These are phyloP conservation scores for Eutrigla gurnardus DNA, from an alignment of 2,797 vertebrate genomes.

Conservation along the genomic window DNA sequence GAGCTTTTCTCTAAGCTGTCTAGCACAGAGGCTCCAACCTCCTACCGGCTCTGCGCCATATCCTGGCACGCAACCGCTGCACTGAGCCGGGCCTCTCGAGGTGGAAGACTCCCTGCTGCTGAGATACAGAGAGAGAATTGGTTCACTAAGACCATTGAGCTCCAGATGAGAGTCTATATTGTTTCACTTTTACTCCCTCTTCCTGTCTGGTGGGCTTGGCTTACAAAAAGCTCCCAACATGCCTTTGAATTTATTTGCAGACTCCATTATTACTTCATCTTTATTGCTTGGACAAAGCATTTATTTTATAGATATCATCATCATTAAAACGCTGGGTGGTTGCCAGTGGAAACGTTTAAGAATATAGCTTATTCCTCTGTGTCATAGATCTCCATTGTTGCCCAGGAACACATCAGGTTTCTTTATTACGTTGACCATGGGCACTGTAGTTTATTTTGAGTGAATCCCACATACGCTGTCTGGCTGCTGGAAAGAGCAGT, in stretches of 20 bases:
- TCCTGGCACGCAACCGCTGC: constrained; percentile 64
- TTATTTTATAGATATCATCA: constrained; percentile 11
- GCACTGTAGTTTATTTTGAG: not conserved
- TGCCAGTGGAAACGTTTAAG: constrained; percentile 10
- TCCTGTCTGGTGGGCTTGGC: constrained; percentile 11
- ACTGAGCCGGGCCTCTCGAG: constrained; percentile 53
- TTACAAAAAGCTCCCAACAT: constrained; percentile 8
- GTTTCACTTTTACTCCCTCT: constrained; percentile 31
- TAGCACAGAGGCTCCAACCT: constrained; percentile 60
- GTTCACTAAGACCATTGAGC: constrained; percentile 52
- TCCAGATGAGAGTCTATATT: constrained; percentile 45
- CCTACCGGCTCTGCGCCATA: constrained; percentile 53
- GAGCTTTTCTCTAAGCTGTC: constrained; percentile 78
- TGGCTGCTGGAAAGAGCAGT: not conserved
- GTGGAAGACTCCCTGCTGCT: constrained; percentile 65
- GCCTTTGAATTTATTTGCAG: constrained; percentile 6
- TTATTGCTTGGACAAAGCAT: not conserved
- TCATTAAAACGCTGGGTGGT: not conserved
- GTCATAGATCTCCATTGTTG: not conserved
- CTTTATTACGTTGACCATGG: not conserved
- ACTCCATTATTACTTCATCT: not conserved
- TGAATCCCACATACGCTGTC: not conserved
- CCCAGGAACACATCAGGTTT: not conserved
- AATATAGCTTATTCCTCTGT: not conserved
- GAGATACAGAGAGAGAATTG: constrained; percentile 41